Evolutionary conservation across 2,888 invertebrate species (phyloP).

Genomic region (Achlya flavicornis): DNA sequence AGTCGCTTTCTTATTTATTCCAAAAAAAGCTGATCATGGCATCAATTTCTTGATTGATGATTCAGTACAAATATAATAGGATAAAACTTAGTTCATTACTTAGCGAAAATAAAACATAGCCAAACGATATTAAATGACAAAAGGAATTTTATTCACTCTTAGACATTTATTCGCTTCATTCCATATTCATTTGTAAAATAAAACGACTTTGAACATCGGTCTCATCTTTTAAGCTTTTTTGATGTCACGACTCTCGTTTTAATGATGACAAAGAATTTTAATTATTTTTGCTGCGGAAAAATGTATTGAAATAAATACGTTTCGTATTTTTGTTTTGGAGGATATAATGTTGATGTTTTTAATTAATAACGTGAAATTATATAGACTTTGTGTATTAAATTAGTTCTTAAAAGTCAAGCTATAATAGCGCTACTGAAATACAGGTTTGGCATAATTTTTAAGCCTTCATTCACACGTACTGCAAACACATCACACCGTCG

Average conservation of each 20-base stretch:
- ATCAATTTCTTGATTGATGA: too few relatives aligned
- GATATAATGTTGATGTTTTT: neutral
- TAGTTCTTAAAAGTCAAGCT: too few relatives aligned
- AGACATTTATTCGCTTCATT: neutral
- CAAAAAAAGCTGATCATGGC: too few relatives aligned
- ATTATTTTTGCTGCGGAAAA: conserved; percentile 29
- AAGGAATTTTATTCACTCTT: neutral
- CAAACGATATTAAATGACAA: neutral
- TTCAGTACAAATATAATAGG: too few relatives aligned
- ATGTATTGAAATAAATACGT: neutral
- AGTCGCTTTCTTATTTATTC: too few relatives aligned
- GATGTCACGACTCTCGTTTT: conserved; percentile 40
- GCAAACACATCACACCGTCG: too few relatives aligned
- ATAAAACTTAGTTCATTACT: too few relatives aligned
- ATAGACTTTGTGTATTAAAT: neutral
- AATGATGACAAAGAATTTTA: conserved; percentile 41
- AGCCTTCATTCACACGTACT: too few relatives aligned
- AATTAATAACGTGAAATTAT: neutral
- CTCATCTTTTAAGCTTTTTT: conserved; percentile 36
- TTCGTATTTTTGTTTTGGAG: neutral
- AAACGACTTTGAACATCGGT: conserved; percentile 15
- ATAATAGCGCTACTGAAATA: too few relatives aligned
- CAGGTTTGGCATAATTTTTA: too few relatives aligned
- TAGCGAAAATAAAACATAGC: neutral
- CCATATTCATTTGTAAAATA: conserved; percentile 10